Conservation (phyloP, 2,113 vertebrate species). For the Pluvialis apricaria region DNA sequence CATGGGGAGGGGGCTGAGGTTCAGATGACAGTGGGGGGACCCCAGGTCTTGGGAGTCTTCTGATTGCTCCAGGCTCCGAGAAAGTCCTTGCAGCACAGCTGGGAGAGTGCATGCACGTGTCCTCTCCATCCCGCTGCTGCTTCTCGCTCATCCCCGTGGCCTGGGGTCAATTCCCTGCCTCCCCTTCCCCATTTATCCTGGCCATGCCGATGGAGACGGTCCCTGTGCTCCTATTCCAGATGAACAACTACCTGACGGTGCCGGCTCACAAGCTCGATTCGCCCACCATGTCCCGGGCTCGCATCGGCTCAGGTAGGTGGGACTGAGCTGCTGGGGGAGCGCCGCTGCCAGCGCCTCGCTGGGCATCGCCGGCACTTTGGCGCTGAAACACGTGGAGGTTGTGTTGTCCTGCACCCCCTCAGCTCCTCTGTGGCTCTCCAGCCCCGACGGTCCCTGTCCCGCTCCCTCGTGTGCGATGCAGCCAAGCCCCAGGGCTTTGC, state of each 20-base stretch:
- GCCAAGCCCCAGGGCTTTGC: neutral
- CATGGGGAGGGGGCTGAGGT: neutral
- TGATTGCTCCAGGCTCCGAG: neutral
- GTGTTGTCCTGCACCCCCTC: neutral
- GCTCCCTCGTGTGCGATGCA: accelerated
- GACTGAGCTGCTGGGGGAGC: neutral
- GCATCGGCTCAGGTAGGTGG: slow-evolving; percentile 88
- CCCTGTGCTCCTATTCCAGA: slow-evolving; percentile 48
- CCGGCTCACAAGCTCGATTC: slow-evolving; percentile 85
- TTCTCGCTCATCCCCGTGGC: neutral
- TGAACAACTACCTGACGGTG: slow-evolving; percentile 92
- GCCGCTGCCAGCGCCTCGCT: accelerated
- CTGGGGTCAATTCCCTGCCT: neutral
- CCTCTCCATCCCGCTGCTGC: neutral
- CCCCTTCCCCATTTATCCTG: neutral
- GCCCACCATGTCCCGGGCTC: slow-evolving; percentile 86
- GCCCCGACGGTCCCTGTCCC: accelerated
- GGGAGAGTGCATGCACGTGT: accelerated
- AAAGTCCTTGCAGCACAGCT: neutral
- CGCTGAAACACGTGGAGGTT: accelerated
- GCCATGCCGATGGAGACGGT: accelerated
- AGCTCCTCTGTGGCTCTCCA: neutral
- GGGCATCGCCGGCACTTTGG: neutral
- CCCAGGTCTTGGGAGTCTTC: neutral
- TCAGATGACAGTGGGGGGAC: neutral